Base-by-base conservation (phyloP, 2,113 vertebrate species). In the Nothobranchius kuhntae region DNA sequence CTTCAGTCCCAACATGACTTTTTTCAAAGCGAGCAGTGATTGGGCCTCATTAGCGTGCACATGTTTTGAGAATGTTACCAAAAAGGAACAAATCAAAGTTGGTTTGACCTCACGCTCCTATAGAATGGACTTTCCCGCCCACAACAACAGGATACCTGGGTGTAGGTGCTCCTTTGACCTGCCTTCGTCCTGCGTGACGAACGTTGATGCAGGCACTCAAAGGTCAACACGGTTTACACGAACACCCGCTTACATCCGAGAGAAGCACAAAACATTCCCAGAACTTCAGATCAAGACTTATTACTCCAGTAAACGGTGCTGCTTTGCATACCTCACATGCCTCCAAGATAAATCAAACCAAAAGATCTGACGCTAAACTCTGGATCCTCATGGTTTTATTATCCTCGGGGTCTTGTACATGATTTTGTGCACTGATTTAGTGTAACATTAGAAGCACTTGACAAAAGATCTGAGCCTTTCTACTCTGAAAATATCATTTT, bases 111-210 rank as follows among this genome's bases (percentile, higher is more conserved):
- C 30, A 62, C 13, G 38, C 36, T 62, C 44, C 62, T 68, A 65
- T 78, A 70, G 73, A 82, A 69, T 53, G 12, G 4, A 68, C 47
- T 71, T 64, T 77, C 80, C 79, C 76, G 68, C 47, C 72, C 50
- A 24, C 44, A 79, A 72, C 61, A 86, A 83, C 85, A 87, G 83
- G 83, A 84, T 88, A 80, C 66, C 64, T 78, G 76, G 65, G 53
- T 51, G 68, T 81, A 55, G 54, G 55, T 61, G 65, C 54, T 61
- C 10, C 3, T 51, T n/a, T 73, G 75, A 80, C 73, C 58, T 51
- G 44, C 56, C 71, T 74, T 75, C 68, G 46, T 80, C 64, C 56
- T 64, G 73, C 24, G 14, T 79, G 65, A 71, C 15, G 26, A 75
- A 73, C 70, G 57, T 65, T 38, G 54, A 68, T 24, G 36, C 30